Evolutionary conservation across 2,113 vertebrate genomes (phyloP).

Genomic region (Phalacrocorax pelagicus): DNA sequence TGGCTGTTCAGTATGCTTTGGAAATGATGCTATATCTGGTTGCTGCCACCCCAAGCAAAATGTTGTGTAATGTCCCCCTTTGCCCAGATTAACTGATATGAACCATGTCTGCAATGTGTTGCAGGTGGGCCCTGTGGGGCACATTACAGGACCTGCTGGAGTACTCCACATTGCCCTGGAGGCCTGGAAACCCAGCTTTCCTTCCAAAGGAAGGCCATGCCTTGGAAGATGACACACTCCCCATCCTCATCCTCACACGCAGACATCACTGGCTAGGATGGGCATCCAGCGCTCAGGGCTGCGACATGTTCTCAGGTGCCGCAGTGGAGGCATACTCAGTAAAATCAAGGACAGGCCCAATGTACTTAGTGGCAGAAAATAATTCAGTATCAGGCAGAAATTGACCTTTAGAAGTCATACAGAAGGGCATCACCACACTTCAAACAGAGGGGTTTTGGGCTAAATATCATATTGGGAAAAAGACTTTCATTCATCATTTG

Average conservation of each 20-base stretch:
- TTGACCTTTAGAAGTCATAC: conserved; percentile 16
- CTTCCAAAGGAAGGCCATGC: background rate
- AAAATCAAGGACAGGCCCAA: background rate
- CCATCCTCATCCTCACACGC: background rate
- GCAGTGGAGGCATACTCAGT: background rate
- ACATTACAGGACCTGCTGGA: background rate
- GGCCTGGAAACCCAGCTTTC: background rate
- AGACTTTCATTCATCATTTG: background rate
- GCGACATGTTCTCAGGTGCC: background rate
- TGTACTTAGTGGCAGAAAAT: background rate
- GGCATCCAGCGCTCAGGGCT: fast-evolving
- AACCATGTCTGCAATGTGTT: background rate
- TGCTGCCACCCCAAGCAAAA: background rate
- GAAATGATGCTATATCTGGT: background rate
- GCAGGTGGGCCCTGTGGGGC: background rate
- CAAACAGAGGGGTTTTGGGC: background rate
- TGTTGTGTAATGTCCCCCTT: background rate
- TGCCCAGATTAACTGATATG: background rate
- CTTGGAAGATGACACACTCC: background rate
- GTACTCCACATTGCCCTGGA: background rate
- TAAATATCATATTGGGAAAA: background rate
- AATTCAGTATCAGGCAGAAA: conserved; percentile 7
- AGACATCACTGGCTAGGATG: background rate
- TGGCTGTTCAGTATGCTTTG: background rate
- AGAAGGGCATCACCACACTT: background rate